Conservation (phyloP, 2,113 vertebrate species). For the Excalfactoria chinensis region DNA sequence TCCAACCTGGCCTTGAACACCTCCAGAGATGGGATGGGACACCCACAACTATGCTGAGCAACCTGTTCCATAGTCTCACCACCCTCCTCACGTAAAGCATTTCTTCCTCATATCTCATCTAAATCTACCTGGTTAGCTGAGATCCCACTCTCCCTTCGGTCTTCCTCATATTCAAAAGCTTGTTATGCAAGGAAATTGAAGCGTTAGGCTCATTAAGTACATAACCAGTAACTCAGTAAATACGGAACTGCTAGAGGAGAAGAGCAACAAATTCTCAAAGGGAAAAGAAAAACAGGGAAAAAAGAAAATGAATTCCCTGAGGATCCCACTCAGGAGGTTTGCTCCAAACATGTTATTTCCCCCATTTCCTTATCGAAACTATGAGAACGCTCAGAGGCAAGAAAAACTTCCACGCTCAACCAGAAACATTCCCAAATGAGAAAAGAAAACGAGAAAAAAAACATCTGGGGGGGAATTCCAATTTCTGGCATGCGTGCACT, state of each 20-base stretch:
- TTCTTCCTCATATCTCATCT: too few species aligned
- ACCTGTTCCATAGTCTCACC: too few species aligned
- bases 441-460: neutral
- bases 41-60: too few species aligned
- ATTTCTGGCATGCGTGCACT: neutral
- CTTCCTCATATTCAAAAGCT: neutral
- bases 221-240: too few species aligned
- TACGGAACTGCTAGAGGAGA: neutral
- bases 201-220: too few species aligned
- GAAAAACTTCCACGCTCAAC: neutral
- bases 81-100: too few species aligned
- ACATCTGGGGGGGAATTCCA: neutral
- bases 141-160: neutral
- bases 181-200: neutral
- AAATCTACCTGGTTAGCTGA: neutral
- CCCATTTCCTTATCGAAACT: neutral
- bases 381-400: neutral
- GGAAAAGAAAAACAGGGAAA: neutral
- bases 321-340: neutral
- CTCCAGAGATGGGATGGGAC: too few species aligned
- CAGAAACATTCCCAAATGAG: neutral
- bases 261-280: neutral
- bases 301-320: neutral
- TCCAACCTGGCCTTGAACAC: too few species aligned
- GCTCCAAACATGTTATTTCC: neutral